Percentiles rank a stretch among this genome's conserved stretches.
These are phyloP conservation scores for Mallotus villosus DNA, from an alignment of 2,797 vertebrate species.

Conservation along the genomic window DNA sequence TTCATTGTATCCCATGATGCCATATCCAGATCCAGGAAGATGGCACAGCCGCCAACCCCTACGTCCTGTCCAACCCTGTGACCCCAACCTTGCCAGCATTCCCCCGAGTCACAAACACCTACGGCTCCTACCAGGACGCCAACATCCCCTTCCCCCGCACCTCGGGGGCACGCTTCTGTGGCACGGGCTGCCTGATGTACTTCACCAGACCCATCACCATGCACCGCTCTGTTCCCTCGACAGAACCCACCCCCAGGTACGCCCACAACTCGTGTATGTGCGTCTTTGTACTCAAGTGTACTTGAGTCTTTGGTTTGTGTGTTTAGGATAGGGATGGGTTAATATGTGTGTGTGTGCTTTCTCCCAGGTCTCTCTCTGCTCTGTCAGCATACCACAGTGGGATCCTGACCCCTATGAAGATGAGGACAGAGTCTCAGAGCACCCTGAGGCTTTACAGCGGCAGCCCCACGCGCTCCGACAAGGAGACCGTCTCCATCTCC, in stretches of 20 bases:
- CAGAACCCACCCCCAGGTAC: constrained; percentile 94
- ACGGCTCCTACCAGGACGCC: constrained; percentile 95
- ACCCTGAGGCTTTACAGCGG: constrained; percentile 90
- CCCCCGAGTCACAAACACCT: constrained; percentile 90
- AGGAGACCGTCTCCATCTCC: constrained; percentile 96
- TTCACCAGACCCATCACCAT: constrained; percentile 95
- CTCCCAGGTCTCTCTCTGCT: constrained; percentile 88
- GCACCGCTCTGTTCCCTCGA: constrained; percentile 87
- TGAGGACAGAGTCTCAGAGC: constrained; percentile 90
- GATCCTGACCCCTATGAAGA: constrained; percentile 95
- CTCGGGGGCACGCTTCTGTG: constrained; percentile 95
- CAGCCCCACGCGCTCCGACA: constrained; percentile 92
- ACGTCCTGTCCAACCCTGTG: constrained; percentile 85
- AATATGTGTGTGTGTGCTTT: constrained; percentile 14
- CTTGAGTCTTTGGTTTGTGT: background rate
- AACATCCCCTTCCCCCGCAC: constrained; percentile 97
- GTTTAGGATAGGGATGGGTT: background rate
- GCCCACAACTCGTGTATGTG: constrained; percentile 18
- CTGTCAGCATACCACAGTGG: constrained; percentile 95
- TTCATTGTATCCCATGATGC: too few relatives aligned
- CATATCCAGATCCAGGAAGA: constrained; percentile 88
- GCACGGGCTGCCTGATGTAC: constrained; percentile 92
- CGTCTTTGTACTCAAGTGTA: too few relatives aligned
- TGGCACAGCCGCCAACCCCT: constrained; percentile 81
- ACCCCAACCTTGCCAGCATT: constrained; percentile 87